Conservation (phyloP, 1,140 invertebrate genomes). For the Branchinecta lynchi region DNA sequence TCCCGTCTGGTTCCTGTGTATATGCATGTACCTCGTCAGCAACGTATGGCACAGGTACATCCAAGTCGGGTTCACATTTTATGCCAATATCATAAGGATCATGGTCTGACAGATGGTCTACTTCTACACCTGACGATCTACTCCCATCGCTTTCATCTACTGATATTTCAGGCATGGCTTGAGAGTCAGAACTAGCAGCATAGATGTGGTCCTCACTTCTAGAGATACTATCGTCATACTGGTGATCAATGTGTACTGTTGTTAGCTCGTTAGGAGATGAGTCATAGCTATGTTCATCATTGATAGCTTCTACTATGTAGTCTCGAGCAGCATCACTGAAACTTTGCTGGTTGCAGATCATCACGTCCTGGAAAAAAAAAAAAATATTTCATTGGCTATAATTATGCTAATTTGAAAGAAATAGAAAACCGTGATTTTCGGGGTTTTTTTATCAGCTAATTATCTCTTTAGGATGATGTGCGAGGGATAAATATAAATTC, state of each 20-base stretch:
- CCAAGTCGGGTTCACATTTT: neutral
- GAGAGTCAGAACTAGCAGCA: neutral
- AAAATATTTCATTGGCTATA: neutral
- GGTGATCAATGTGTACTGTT: neutral
- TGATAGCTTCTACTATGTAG: neutral
- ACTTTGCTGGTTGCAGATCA: neutral
- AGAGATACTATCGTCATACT: neutral
- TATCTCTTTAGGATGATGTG: no score
- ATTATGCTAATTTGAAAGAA: no score
- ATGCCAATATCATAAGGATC: neutral
- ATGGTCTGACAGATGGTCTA: neutral
- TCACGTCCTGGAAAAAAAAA: neutral
- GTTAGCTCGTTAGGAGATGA: neutral
- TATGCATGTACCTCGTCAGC: neutral
- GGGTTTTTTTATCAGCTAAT: no score
- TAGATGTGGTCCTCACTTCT: neutral
- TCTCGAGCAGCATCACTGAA: neutral
- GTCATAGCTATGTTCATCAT: slow-evolving; percentile 3
- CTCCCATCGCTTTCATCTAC: neutral
- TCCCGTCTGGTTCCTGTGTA: neutral
- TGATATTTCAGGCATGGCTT: no score
- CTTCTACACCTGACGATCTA: neutral
- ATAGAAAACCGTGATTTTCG: no score
- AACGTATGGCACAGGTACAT: neutral
- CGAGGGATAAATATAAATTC: no score